These are phyloP conservation scores for Oreohelix idahoensis DNA, from an alignment of 1,140 invertebrate genomes.

Conservation along the genomic window DNA sequence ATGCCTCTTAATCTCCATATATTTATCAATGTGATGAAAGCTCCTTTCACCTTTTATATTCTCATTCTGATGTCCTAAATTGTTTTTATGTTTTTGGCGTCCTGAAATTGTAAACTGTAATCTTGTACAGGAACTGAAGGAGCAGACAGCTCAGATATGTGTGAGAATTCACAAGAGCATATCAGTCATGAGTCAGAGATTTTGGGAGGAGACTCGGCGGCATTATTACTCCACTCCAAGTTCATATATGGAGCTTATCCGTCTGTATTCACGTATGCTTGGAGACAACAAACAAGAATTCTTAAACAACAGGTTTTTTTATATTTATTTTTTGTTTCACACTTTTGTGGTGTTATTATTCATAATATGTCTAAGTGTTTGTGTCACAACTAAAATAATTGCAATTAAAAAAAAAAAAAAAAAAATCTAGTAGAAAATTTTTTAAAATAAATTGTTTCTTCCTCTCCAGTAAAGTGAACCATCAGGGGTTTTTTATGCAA, in stretches of 20 bases:
- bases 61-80: no score
- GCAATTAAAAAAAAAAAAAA: no score
- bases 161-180: slow-evolving; percentile 80
- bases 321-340: background rate
- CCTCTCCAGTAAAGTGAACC: no score
- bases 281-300: slow-evolving; percentile 68
- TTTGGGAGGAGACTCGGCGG: slow-evolving; percentile 84
- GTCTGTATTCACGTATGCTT: slow-evolving; percentile 78
- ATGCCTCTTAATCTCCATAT: no score
- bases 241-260: slow-evolving; percentile 87
- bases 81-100: no score
- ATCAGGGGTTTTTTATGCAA: no score
- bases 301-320: slow-evolving; percentile 67
- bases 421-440: no score
- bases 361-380: no score
- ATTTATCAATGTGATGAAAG: no score
- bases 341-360: background rate
- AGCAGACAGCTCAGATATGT: slow-evolving; percentile 75
- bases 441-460: no score
- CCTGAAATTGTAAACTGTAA: background rate
- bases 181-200: slow-evolving; percentile 79
- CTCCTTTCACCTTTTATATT: no score
- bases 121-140: slow-evolving; percentile 60
- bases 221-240: slow-evolving; percentile 90
- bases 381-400: no score